Conservation (phyloP, 2,797 vertebrate species). For the Danio aesculapii region DNA sequence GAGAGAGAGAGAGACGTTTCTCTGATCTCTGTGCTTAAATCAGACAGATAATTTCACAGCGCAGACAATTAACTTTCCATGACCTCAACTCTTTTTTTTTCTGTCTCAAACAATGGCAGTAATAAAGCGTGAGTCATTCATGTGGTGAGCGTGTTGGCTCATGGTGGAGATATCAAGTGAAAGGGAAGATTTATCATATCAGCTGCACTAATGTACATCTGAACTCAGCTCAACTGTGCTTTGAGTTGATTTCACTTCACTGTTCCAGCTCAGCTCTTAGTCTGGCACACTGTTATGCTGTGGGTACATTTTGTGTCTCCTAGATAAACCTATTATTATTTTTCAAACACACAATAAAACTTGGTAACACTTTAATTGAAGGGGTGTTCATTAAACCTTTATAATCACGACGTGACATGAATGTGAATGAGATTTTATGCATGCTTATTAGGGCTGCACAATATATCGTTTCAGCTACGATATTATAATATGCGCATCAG, state of each 20-base stretch:
- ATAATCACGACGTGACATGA: too few species aligned
- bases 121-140: not conserved
- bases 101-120: constrained; percentile 4
- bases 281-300: not conserved
- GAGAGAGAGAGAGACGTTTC: constrained; percentile 34
- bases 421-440: too few species aligned
- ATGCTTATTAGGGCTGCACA: too few species aligned
- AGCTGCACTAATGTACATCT: not conserved
- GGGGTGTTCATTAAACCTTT: too few species aligned
- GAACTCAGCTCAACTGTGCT: not conserved
- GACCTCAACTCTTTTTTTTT: not conserved
- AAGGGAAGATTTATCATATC: not conserved
- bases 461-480: too few species aligned
- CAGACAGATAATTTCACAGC: constrained; percentile 68
- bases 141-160: not conserved
- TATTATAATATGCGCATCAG: too few species aligned
- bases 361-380: too few species aligned
- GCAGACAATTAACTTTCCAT: constrained; percentile 56
- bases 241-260: not conserved
- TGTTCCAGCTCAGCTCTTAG: not conserved
- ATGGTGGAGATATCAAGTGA: not conserved
- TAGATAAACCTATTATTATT: too few species aligned
- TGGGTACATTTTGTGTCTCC: too few species aligned
- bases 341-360: too few species aligned
- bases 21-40: constrained; percentile 55